Evolutionary conservation across 35 echinoderm and acorn worm genomes (phyloP), one percentile per base, ranked within the genome.

Genomic region (Apostichopus japonicus): DNA sequence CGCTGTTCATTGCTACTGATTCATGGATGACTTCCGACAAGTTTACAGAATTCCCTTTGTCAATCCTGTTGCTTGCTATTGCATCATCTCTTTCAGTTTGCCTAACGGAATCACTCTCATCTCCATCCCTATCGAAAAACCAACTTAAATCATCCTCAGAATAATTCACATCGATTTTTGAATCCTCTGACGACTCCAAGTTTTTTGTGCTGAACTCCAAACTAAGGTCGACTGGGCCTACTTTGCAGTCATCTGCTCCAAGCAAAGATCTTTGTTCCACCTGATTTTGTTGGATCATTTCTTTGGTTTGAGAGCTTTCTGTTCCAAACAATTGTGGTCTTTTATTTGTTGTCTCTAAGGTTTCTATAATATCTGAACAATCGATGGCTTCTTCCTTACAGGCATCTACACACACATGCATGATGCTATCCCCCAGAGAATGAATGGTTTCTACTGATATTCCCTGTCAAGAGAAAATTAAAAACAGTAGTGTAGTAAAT

Each of bases 361-460:
- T 13, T 23, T 92, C 79, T 23, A 83, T 22, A 58, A 83, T 15
- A 4, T 83, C 53, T 53, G 67, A 15, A 75, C 89, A 94, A n/a
- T 94, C 78, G 10, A 84, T 84, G 6, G 81, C 15, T 84, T 57
- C 53, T 84, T 25, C 81, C 11, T 84, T 58, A 57, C 81, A 84
- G 9, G 11, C 55, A 16, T 59, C 6, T 21, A 84, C 17, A 58
- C 81, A 84, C 9, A 59, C 7, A 22, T 86, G 61, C 7, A 94
- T 5, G 11, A 90, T 91, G 8, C 82, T 65, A 86, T 94, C 93
- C 83, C 93, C 93, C 72, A 55, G 10, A 8, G 24, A n/a, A 27
- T 92, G 51, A 24, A 94, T 94, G 14, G 88, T 80, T 33, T 82
- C 56, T n/a, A 24, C 27, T 4, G 93, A 87, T 75, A 94, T 70